A percentile compares a stretch with the other conserved stretches of the same genome.
Evolutionary conservation across 2,113 vertebrate genomes (phyloP).

Genomic region (Rattus rattus): DNA sequence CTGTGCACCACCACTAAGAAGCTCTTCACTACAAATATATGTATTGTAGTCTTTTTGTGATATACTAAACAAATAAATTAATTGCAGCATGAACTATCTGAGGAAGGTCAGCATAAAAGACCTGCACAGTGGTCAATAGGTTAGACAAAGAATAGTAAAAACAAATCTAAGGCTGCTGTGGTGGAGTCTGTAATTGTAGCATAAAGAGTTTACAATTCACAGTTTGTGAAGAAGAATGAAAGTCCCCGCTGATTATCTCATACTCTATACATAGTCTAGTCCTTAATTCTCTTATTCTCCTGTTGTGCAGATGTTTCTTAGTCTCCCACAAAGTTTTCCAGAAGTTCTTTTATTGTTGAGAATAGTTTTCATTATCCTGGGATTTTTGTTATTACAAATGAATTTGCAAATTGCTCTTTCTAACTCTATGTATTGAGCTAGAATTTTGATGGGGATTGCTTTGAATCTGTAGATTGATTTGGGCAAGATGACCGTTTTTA

Average conservation of each 20-base stretch:
- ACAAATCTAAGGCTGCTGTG: not conserved
- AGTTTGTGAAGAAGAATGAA: conserved; percentile 9
- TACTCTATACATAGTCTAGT: not conserved
- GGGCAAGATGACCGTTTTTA: no score
- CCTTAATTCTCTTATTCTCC: not conserved
- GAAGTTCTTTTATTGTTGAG: not conserved
- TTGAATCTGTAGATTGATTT: no score
- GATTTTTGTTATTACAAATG: no score
- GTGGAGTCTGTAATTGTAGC: not conserved
- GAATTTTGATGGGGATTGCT: no score
- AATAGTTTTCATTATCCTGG: no score
- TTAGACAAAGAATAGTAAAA: not conserved
- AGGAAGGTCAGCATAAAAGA: not conserved
- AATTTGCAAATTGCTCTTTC: no score
- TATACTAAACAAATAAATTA: not conserved
- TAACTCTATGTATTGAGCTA: no score
- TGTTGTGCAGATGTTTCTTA: not conserved
- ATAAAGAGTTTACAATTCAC: not conserved
- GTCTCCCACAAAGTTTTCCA: not conserved
- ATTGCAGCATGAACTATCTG: not conserved
- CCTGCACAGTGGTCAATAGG: not conserved
- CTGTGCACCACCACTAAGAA: not conserved
- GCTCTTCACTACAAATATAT: no score
- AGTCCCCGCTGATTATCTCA: not conserved
- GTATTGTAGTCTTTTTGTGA: not conserved